Base-by-base conservation (phyloP, 2,797 vertebrate species). In the Syndactyla subalaris region DNA sequence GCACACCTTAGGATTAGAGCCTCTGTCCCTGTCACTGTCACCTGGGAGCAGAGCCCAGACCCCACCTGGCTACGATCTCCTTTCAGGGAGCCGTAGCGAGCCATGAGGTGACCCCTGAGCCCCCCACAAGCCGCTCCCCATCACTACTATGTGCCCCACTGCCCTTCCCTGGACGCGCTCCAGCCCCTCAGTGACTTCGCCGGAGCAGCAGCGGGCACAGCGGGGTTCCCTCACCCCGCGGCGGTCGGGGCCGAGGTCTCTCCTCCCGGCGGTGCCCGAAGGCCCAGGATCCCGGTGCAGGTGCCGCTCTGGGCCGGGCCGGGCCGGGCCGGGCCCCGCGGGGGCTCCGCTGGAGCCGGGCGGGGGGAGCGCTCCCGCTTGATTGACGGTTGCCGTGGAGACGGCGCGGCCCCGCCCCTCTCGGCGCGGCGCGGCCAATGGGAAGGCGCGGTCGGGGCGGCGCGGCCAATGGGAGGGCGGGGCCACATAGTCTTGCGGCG, bases 401-500 rank as follows among this genome's bases (percentile, higher is more conserved):
- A 98, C 92, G 92, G 95, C 52, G 14, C 92, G 98, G 81, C 98
- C 98, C 98, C 99, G 98, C 98, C 99, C 98, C 98, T 92, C 92
- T 62, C 93, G 92, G 95, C 89, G 96, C 84, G 77, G 85, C 92
- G 85, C 97, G 92, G 98, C 99, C 99, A 99, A 99, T 99, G 96
- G 97, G 98, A 95, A 96, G 96, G 97, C 98, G 90, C 96, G 97
- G 98, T 96, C 89, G 77, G 92, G 91, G 93, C 97, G 92, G 96
- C 91, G 22, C 41, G 41, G 41, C 41, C 41, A 43, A 43, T 43
- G 41, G 41, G 95, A 66, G 97, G 82, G 98, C 98, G 97, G 98
- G 98, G 98, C 98, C 97, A 97, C 98, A 98, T 98, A 98, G 98
- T 98, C 98, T 96, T 98, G 99, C 98, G 98, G 99, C 98, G 98